These are phyloP conservation scores for Corythoichthys intestinalis DNA, from an alignment of 2,113 vertebrate species.

Conservation along the genomic window DNA sequence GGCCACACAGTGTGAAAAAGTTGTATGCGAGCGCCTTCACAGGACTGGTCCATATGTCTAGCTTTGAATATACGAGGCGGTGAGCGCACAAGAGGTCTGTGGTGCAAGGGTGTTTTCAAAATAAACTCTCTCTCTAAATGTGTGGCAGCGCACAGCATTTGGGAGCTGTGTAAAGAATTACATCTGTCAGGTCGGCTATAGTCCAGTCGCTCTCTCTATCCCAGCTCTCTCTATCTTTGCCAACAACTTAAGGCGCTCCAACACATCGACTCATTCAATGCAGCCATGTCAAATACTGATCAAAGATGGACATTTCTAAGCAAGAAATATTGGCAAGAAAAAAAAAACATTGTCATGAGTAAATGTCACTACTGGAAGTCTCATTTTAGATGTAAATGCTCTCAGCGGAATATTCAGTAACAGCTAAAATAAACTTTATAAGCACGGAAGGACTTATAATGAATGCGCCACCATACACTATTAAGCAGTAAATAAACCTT, in stretches of 20 bases:
- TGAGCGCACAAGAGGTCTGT: conserved; percentile 52
- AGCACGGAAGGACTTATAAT: background rate
- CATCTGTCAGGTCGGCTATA: conserved; percentile 53
- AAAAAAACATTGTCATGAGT: conserved; percentile 21
- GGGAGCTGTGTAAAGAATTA: conserved; percentile 59
- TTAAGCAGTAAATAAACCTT: background rate
- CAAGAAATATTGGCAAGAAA: conserved; percentile 43
- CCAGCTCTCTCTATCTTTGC: conserved; percentile 21
- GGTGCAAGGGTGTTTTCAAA: conserved; percentile 64
- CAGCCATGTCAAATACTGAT: conserved; percentile 36
- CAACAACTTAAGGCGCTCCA: conserved; percentile 33
- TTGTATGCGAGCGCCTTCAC: conserved; percentile 16
- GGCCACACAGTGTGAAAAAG: conserved; percentile 5
- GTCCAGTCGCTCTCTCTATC: conserved; percentile 26
- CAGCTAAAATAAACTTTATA: conserved; percentile 15
- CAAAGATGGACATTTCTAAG: conserved; percentile 45
- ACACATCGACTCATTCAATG: conserved; percentile 39
- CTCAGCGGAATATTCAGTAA: conserved; percentile 15
- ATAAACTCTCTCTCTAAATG: conserved; percentile 51
- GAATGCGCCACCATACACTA: background rate
- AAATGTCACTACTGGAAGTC: conserved; percentile 24
- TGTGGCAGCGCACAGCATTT: conserved; percentile 58
- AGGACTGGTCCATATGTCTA: conserved; percentile 14
- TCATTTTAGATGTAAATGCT: conserved; percentile 21
- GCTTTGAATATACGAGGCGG: conserved; percentile 46